phyloP scores from a whole-genome alignment of 2,113 vertebrate species.

The Patagioenas fasciata region DNA sequence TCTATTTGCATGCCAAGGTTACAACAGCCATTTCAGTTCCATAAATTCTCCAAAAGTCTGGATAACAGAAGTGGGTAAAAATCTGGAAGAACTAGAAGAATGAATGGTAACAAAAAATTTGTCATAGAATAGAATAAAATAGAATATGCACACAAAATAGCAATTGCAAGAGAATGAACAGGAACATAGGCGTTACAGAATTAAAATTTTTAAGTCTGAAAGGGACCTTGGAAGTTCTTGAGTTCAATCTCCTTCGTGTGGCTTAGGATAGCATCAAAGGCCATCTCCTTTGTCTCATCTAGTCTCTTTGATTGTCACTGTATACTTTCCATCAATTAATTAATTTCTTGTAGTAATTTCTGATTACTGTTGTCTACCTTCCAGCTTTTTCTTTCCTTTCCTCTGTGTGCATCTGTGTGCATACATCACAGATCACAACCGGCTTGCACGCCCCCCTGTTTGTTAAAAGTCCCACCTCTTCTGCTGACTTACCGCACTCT shows the following conservation, averaged over 20 bases:
- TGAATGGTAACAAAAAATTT: neutral
- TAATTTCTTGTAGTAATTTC: constrained; percentile 60
- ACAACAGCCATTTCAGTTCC: neutral
- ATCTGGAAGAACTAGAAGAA: neutral
- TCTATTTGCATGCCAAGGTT: neutral
- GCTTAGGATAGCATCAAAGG: constrained; percentile 36
- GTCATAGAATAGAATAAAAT: neutral
- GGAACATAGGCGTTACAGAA: neutral
- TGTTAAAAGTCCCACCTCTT: constrained; percentile 75
- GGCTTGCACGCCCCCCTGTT: constrained; percentile 55
- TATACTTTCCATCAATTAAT: constrained; percentile 56
- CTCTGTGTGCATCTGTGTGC: neutral
- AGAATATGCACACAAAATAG: neutral
- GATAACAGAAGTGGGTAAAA: neutral
- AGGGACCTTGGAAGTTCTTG: neutral
- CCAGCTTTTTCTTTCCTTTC: neutral
- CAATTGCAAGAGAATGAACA: neutral
- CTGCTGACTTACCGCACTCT: constrained; percentile 76
- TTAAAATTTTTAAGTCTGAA: constrained; percentile 6
- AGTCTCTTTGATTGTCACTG: constrained; percentile 54
- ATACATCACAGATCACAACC: constrained; percentile 65
- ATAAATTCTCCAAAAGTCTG: neutral
- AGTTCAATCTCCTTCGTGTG: neutral
- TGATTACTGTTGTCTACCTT: constrained; percentile 66
- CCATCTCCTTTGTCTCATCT: constrained; percentile 13